These are phyloP conservation scores for Burhinus bistriatus DNA, from an alignment of 2,113 vertebrate species.

Conservation along the genomic window DNA sequence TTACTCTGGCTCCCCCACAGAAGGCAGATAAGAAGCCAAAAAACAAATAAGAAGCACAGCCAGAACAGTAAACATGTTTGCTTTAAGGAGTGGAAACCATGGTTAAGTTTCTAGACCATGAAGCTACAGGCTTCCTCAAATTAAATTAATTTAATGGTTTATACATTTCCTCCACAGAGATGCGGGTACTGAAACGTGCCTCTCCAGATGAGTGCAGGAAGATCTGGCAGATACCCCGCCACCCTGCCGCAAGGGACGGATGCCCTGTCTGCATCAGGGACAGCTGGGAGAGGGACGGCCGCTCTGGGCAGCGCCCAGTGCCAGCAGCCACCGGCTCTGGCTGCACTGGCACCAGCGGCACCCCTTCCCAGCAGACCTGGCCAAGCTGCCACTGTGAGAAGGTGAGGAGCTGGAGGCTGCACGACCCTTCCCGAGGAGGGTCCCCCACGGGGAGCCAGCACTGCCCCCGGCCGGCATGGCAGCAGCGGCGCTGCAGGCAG, in stretches of 20 bases:
- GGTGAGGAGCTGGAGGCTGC: not conserved
- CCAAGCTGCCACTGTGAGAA: accelerated
- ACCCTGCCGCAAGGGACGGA: not conserved
- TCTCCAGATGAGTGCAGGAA: accelerated
- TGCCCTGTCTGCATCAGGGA: accelerated
- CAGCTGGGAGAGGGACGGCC: too few relatives aligned
- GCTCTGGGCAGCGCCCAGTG: accelerated
- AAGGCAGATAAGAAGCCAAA: not conserved
- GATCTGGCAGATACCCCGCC: not conserved
- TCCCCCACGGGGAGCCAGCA: accelerated
- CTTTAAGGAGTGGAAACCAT: not conserved
- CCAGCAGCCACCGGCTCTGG: not conserved
- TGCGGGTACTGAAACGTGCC: not conserved
- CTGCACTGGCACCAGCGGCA: accelerated
- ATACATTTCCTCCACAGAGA: not conserved
- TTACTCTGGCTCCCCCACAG: not conserved
- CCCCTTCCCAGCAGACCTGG: not conserved
- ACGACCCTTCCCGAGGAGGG: accelerated
- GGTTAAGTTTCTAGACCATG: not conserved
- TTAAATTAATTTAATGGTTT: not conserved
- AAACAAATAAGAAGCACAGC: not conserved
- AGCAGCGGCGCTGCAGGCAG: not conserved
- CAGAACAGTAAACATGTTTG: not conserved
- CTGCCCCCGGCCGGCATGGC: accelerated
- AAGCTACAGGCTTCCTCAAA: not conserved